A percentile compares a stretch with the other conserved stretches of the same genome.
phyloP scores from a whole-genome alignment of 1,140 invertebrate genomes.

The Gryllus bimaculatus region DNA sequence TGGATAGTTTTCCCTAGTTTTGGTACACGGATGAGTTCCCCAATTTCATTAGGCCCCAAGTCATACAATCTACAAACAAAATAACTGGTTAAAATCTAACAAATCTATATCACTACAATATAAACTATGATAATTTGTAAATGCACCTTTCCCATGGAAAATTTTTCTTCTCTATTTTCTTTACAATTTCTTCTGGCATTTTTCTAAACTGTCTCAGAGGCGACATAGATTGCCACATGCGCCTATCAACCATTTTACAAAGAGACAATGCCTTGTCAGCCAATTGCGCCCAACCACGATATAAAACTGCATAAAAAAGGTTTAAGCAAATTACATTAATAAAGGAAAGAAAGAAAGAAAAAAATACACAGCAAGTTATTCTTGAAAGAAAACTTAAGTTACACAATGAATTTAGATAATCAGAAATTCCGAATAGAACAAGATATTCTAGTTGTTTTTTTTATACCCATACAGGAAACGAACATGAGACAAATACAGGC shows the following conservation, averaged over 20 bases:
- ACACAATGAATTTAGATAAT: too few species aligned
- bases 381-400: too few species aligned
- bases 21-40: conserved; percentile 89
- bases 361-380: too few species aligned
- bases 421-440: too few species aligned
- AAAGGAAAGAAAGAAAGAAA: too few species aligned
- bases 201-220: conserved; percentile 95
- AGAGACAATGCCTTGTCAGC: conserved; percentile 92
- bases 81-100: background rate
- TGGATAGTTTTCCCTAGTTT: conserved; percentile 96
- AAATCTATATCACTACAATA: background rate
- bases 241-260: conserved; percentile 97
- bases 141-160: conserved; percentile 72
- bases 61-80: conserved; percentile 68
- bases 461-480: too few species aligned
- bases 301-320: conserved; percentile 39
- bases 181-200: conserved; percentile 95
- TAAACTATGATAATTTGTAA: background rate
- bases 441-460: too few species aligned
- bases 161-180: conserved; percentile 97
- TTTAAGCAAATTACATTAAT: background rate
- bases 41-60: conserved; percentile 93
- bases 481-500: too few species aligned
- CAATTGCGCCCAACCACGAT: conserved; percentile 92
- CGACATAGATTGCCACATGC: conserved; percentile 99